phyloP scores from a whole-genome alignment of 2,797 vertebrate genomes.

The Ctenopoma multispine region DNA sequence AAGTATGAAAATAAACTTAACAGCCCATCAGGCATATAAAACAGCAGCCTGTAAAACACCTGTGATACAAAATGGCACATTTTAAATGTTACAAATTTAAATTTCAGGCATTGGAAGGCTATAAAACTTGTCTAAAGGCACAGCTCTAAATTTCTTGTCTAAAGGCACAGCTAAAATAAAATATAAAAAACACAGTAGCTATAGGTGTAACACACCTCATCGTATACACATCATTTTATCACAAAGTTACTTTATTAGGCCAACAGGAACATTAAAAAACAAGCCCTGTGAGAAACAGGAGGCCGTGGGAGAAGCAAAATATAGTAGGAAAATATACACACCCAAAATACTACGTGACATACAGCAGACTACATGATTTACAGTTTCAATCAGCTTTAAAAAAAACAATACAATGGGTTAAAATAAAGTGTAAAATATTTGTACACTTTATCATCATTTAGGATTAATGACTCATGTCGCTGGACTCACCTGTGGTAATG shows the following conservation, averaged over 20 bases:
- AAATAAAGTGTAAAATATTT: background rate
- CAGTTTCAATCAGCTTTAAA: background rate
- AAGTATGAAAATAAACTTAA: slow-evolving; percentile 38
- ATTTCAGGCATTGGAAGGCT: no score
- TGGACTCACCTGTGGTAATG: slow-evolving; percentile 73
- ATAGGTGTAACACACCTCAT: slow-evolving; percentile 12
- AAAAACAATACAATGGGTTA: background rate
- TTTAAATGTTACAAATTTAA: slow-evolving; percentile 32
- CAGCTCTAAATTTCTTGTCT: no score
- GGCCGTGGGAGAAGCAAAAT: background rate
- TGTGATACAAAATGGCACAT: slow-evolving; percentile 37
- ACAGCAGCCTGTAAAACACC: slow-evolving; percentile 48
- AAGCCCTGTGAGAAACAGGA: no score
- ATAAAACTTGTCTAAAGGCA: no score
- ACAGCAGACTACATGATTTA: background rate
- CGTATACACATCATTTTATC: slow-evolving; percentile 15
- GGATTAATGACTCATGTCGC: slow-evolving; percentile 24
- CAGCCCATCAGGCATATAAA: slow-evolving; percentile 41
- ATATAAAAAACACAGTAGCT: slow-evolving; percentile 11
- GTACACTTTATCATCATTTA: background rate
- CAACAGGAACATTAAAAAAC: slow-evolving; percentile 13
- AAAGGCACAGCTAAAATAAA: slow-evolving; percentile 27
- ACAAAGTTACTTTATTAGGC: slow-evolving; percentile 4
- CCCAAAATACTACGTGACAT: background rate
- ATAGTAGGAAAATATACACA: background rate